These are phyloP conservation scores for Melanotaenia nigrans DNA, from an alignment of 2,797 vertebrate species.

Conservation along the genomic window DNA sequence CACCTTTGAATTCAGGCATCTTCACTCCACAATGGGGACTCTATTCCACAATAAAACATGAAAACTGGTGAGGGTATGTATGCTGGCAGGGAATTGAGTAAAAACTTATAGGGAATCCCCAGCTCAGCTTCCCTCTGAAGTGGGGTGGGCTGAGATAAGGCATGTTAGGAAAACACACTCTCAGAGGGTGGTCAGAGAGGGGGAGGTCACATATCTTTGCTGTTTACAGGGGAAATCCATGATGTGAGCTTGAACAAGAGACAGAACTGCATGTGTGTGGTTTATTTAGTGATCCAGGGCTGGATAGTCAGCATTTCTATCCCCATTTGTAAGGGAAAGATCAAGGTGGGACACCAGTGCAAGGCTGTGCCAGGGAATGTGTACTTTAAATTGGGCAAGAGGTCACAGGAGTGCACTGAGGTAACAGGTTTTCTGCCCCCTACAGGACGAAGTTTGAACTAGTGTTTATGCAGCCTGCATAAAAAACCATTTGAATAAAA, in stretches of 20 bases:
- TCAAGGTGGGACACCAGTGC: constrained; percentile 23
- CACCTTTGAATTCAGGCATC: constrained; percentile 25
- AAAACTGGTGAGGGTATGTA: constrained; percentile 12
- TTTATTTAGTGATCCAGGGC: constrained; percentile 34
- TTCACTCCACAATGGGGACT: constrained; percentile 37
- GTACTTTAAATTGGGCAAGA: constrained; percentile 36
- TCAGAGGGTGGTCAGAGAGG: constrained; percentile 60
- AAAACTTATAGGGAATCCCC: constrained; percentile 63
- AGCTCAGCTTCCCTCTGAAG: constrained; percentile 41
- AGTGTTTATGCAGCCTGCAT: neutral
- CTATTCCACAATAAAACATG: constrained; percentile 22
- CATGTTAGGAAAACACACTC: constrained; percentile 60
- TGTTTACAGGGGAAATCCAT: constrained; percentile 68
- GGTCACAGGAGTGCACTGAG: constrained; percentile 42
- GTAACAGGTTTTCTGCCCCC: constrained; percentile 32
- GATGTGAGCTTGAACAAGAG: constrained; percentile 31
- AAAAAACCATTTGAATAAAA: constrained; percentile 1
- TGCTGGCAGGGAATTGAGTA: constrained; percentile 23
- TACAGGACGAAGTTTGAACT: constrained; percentile 20
- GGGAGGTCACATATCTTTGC: constrained; percentile 49
- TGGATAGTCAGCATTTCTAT: constrained; percentile 34
- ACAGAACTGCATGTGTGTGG: constrained; percentile 13
- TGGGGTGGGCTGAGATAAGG: constrained; percentile 70
- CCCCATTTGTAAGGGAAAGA: constrained; percentile 35
- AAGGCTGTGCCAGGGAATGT: constrained; percentile 49